Percentiles rank a stretch among this genome's conserved stretches.
Evolutionary conservation across 2,888 invertebrate genomes (phyloP).

Genomic region (Xestia xanthographa): DNA sequence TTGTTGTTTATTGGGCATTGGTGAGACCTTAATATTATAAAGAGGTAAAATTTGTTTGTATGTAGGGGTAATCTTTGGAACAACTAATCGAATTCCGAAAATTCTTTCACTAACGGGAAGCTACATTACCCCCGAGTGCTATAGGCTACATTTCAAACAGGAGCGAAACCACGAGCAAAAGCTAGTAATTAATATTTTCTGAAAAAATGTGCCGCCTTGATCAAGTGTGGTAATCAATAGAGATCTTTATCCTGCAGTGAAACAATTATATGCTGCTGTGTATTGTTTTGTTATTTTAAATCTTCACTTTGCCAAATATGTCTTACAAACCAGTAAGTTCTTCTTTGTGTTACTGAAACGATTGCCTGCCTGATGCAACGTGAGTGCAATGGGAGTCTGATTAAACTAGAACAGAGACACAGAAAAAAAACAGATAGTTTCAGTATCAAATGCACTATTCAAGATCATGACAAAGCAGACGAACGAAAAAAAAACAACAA

Average conservation of each 20-base stretch:
- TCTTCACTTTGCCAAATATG: conserved; percentile 1
- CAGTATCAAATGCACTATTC: background rate
- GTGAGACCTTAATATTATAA: too few species aligned
- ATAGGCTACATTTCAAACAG: too few species aligned
- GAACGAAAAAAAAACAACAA: background rate
- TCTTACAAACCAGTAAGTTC: background rate
- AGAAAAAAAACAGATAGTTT: too few species aligned
- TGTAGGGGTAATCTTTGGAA: too few species aligned
- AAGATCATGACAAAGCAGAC: background rate
- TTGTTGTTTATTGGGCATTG: too few species aligned
- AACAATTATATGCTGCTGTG: background rate
- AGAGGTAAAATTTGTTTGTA: too few species aligned
- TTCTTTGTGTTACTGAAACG: background rate
- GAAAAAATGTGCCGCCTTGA: too few species aligned
- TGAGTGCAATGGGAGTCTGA: background rate
- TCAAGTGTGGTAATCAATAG: background rate
- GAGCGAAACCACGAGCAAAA: too few species aligned
- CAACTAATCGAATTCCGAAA: too few species aligned
- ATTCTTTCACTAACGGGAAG: too few species aligned
- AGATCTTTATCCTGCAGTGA: background rate
- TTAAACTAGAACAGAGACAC: background rate
- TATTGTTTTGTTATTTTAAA: background rate
- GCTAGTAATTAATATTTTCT: too few species aligned
- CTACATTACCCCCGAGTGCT: too few species aligned
- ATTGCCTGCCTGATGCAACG: background rate